Evolutionary conservation across 2,797 vertebrate genomes (phyloP), one percentile per base, ranked within the genome.

Genomic region (Cryptoprocta ferox): DNA sequence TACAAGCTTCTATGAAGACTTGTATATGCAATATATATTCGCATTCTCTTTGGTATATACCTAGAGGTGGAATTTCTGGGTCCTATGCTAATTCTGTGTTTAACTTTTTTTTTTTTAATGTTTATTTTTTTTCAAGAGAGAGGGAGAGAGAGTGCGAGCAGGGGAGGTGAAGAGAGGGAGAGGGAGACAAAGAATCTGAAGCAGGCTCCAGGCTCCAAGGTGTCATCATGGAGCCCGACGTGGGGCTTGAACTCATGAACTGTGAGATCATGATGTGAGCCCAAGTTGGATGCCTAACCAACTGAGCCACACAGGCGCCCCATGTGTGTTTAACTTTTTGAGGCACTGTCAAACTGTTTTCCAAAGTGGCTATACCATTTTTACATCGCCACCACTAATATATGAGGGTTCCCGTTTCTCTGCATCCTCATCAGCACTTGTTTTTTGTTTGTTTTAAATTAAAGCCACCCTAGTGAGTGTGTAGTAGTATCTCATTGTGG

Each of bases 321-420:
- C 56, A 18, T 53, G 56, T 59, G 21, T 24, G 56, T 59, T 59
- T 59, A 59, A 59, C 56, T 75, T 45, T 75, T 26, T 87, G 76
- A 93, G 82, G 70, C 50, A 83, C 12, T 87, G 6, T 56, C 76
- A 65, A 45, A 71, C 32, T 83, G 8, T 87, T 78, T 30, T 75
- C 80, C 30, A 76, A 10, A 59, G 30, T 32, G 6, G 30, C 78
- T 73, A 24, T 19, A 66, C 13, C 53, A 61, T 87, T 91, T 91
- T 80, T 45, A 92, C 48, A 80, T 92, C 88, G 39, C 30, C 48
- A 94, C 35, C n/a, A 53, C 35, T 92, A 75, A 88, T 73, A 48
- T 90, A 35, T 93, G 37, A 80, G 14, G n/a, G 11, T 89, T 85
- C 28, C 45, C 84, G 3, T 95, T 93, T 89, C 79, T 94, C 26